phyloP scores from a whole-genome alignment of 2,113 vertebrate genomes.

The Recurvirostra avosetta region DNA sequence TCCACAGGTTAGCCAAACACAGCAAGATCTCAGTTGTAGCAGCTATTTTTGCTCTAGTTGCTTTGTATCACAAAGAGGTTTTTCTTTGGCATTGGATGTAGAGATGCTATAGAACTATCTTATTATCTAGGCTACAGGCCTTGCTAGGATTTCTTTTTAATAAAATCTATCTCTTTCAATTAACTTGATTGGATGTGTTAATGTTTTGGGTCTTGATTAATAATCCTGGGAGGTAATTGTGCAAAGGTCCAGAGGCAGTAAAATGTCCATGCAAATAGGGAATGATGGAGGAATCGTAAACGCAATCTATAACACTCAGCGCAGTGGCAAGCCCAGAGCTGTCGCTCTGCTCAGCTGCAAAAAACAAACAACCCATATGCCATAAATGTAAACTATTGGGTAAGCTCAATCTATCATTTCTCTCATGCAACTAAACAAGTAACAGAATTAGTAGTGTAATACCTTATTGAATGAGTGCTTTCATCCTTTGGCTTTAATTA shows the following conservation, averaged over 20 bases:
- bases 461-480: constrained; percentile 6
- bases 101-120: neutral
- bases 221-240: constrained; percentile 54
- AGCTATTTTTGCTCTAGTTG: neutral
- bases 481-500: constrained; percentile 18
- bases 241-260: constrained; percentile 65
- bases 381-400: constrained; percentile 61
- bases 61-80: neutral
- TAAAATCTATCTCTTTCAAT: constrained; percentile 56
- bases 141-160: constrained; percentile 32
- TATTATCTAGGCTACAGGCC: constrained; percentile 12
- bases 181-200: constrained; percentile 57
- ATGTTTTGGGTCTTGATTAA: constrained; percentile 57
- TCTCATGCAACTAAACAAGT: constrained; percentile 10
- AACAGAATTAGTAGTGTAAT: constrained; percentile 2
- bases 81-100: neutral
- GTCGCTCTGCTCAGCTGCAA: constrained; percentile 59
- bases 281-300: constrained; percentile 63
- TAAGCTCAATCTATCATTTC: constrained; percentile 34
- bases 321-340: constrained; percentile 62
- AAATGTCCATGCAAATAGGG: constrained; percentile 62
- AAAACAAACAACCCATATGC: constrained; percentile 66
- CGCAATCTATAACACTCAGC: constrained; percentile 52
- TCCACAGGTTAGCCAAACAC: neutral
- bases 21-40: neutral